Evolutionary conservation across 2,797 vertebrate species (phyloP), one percentile per base, ranked within the genome.

Genomic region (Neosalanx taihuensis): DNA sequence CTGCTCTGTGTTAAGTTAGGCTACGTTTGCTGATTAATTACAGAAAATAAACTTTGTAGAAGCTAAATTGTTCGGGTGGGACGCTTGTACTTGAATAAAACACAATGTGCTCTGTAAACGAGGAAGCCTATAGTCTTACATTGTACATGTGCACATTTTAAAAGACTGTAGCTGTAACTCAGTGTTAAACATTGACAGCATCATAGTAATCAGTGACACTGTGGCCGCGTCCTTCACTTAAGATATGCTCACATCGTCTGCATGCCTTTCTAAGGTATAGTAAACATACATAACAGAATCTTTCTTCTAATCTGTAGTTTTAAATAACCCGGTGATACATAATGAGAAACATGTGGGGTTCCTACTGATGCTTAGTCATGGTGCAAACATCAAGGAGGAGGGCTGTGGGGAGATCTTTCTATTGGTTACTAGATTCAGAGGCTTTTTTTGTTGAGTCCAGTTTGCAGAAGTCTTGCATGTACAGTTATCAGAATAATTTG

Each of bases 351-450:
- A 88, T 46, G 84, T 81, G 79, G 63, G 60, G 67, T 13, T 53
- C 61, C 13, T 51, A 80, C n/a, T 73, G 79, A 65, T 86, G 90
- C 89, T 85, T 79, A 89, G 90, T 92, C 91, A 91, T 79, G 74
- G 79, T 72, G 49, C 79, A 83, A 85, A 89, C 79, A 78, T 33
- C 75, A 76, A 29, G 90, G 89, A 91, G 93, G 92, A 92, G 92
- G 90, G 84, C 18, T 71, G 81, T 80, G 49, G 71, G 64, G 69
- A 57, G 51, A 60, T 4, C 60, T 68, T 86, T 81, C 80, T 57
- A 94, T 93, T 94, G 93, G 93, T 83, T 89, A 80, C 29, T 60
- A 41, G 20, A 72, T n/a, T 62, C 79, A 33, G 4, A 17, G 23
- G 29, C 51, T 75, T 73, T 64, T 64, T 66, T 41, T 31, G 46